Base-by-base conservation (phyloP, 2,888 invertebrate species). In the Acleris emargana region DNA sequence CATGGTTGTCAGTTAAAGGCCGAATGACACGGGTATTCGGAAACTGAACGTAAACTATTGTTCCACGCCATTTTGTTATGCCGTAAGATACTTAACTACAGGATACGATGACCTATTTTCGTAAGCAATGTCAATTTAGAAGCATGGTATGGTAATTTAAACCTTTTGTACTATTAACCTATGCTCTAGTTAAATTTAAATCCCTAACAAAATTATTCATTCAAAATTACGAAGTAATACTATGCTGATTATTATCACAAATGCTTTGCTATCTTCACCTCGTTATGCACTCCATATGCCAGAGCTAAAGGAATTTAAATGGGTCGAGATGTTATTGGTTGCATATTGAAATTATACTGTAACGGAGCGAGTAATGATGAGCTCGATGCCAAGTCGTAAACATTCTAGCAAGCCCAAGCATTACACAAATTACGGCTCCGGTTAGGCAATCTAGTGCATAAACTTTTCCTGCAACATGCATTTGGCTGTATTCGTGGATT, bases 331-430 rank as follows among this genome's bases (percentile, higher is more conserved):
- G 69, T 70, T 72, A 74, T 74, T 68, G 71, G 67, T 70, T 72
- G 71, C 68, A 69, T 72, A 76, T 71, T 64, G 72, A 69, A 75
- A 76, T 77, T 72, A 73, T 73, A 70, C 73, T 66, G 67, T 68
- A 74, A 75, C 71, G 70, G 73, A 74, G 73, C 72, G 72, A 69
- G 64, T 79, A 76, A 79, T 76, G 71, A 76, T 76, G 73, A 74
- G 70, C 73, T 67, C 69, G 76, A 76, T 86, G 87, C 86, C 86
- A 86, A 86, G 79, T 85, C 87, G 73, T 87, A 84, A 85, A 87
- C 77, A 81, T 74, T 68, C 75, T 73, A 73, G 74, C 75, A 73
- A 74, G 71, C 74, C 73, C 67, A 68, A 69, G 68, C 68, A 69
- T 58, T 62, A 58, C 18, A 62, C 25, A 67, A 62, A 62, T 62